A percentile compares a stretch with the other conserved stretches of the same genome.
phyloP scores from a whole-genome alignment of 2,797 vertebrate species.

The Gallinago nigripennis region DNA sequence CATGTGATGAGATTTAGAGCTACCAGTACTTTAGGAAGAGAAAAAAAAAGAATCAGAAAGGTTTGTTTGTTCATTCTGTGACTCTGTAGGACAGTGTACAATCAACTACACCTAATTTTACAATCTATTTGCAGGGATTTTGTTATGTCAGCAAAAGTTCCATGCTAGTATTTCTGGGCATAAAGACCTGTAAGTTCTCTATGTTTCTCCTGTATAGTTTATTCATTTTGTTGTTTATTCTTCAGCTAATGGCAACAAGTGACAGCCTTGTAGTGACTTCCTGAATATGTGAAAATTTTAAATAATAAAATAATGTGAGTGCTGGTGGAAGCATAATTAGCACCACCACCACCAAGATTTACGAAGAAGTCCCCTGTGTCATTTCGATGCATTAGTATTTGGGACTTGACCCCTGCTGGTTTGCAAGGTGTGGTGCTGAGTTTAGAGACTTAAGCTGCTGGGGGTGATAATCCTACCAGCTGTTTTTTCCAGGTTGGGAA shows the following conservation, averaged over 20 bases:
- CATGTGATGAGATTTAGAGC: background rate
- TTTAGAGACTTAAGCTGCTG: background rate
- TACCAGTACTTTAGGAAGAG: background rate
- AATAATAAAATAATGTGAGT: background rate
- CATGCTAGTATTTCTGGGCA: background rate
- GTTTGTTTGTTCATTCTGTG: background rate
- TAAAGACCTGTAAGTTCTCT: rapidly evolving
- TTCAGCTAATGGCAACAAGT: background rate
- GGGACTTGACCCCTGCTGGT: background rate
- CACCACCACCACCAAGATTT: background rate
- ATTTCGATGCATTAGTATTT: background rate
- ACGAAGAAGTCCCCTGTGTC: rapidly evolving
- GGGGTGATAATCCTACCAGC: background rate
- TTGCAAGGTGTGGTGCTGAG: background rate
- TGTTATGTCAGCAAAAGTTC: background rate
- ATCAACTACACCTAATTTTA: background rate
- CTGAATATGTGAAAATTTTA: background rate
- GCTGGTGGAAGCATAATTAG: background rate
- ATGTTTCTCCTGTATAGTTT: background rate
- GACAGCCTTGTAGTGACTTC: background rate
- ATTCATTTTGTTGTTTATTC: background rate
- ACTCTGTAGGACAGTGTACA: background rate
- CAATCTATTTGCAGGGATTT: background rate
- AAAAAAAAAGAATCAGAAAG: background rate
- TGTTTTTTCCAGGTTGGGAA: background rate